These are phyloP conservation scores for Nymphalis urticae DNA, from an alignment of 2,888 invertebrate genomes.

Conservation along the genomic window DNA sequence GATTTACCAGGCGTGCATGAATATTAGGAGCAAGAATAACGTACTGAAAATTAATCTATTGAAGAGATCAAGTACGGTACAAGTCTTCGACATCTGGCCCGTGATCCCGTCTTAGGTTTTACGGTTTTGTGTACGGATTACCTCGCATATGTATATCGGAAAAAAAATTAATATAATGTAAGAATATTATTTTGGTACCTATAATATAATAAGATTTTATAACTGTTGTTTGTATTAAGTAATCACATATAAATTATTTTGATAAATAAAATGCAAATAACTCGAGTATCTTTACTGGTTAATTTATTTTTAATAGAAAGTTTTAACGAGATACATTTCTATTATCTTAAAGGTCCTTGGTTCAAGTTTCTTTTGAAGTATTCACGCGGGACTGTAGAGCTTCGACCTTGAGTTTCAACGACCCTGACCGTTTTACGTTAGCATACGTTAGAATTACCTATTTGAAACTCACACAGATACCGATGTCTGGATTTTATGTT, in stretches of 20 bases:
- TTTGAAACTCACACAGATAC: conserved; percentile 14
- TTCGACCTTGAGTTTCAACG: conserved; percentile 29
- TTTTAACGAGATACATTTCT: conserved; percentile 8
- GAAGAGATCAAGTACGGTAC: conserved; percentile 42
- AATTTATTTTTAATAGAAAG: conserved; percentile 1
- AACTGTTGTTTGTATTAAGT: not conserved
- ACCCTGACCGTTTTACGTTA: conserved; percentile 29
- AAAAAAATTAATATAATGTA: conserved; percentile 12
- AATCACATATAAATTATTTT: not conserved
- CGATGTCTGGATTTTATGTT: conserved; percentile 5
- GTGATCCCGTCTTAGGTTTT: conserved; percentile 30
- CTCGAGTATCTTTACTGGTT: not conserved
- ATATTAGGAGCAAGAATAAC: conserved; percentile 43
- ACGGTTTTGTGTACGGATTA: conserved; percentile 25
- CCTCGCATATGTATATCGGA: conserved; percentile 13
- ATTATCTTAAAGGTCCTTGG: conserved; percentile 18
- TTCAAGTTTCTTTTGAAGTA: conserved; percentile 24
- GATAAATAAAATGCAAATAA: not conserved
- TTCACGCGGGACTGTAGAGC: conserved; percentile 22
- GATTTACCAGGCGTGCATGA: conserved; percentile 41
- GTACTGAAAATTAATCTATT: conserved; percentile 48
- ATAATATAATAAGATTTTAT: no score
- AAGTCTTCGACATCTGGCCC: conserved; percentile 41
- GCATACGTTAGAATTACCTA: conserved; percentile 22
- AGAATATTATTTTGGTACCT: no score